Base-by-base conservation (phyloP, 2,888 invertebrate genomes). In the Acanthacorydalis orientalis region DNA sequence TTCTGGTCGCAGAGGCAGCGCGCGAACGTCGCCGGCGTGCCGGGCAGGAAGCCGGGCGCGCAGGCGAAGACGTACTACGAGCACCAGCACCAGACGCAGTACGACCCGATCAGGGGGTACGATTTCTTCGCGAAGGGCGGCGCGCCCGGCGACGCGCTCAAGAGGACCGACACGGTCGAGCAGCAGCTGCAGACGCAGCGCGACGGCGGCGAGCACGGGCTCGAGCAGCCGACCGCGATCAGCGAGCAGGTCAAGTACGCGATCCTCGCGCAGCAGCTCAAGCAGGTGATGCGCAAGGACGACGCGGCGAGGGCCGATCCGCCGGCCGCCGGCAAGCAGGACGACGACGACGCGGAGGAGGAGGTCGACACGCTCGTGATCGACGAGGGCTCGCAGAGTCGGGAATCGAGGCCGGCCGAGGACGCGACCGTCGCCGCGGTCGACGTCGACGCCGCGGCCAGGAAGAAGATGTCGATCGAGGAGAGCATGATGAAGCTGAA, bases 1-100 rank as follows among this genome's bases (percentile, higher is more conserved):
- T 83, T 78, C 59, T 91, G 90, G 83, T 84, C 84, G 46, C 83
- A 87, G 52, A 70, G 86, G 38, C 81, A 87, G 55, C 66, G 79
- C 31, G 73, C 73, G 2, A 74, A 73, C 0, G 34, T 47, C 34
- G 14, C 43, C n/a, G 68, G 69, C 2, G 68, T 65, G 31, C 63
- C 72, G 15, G 71, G 72, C 1, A 57, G 73, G 47, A 73, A 73
- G 50, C 65, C 68, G 1, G 63, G 67, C 10, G 15, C 31, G 4
- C 12, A 48, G 45, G 15, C 49, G 16, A 37, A 37, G 37, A 37
- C 14, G 10, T 12, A 8, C 14, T 37, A 9, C 14, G n/a, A 37
- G 7, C n/a, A 37, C 10, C 37, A 37, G 10, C 37, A n/a, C 7
- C n/a, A 12, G 37, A n/a, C n/a, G 14, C 7, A 6, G n/a, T 37